Percentiles rank a stretch among this genome's conserved stretches.
Conservation (phyloP, 2,797 vertebrate species). For the Tympanoctomys barrerae region DNA sequence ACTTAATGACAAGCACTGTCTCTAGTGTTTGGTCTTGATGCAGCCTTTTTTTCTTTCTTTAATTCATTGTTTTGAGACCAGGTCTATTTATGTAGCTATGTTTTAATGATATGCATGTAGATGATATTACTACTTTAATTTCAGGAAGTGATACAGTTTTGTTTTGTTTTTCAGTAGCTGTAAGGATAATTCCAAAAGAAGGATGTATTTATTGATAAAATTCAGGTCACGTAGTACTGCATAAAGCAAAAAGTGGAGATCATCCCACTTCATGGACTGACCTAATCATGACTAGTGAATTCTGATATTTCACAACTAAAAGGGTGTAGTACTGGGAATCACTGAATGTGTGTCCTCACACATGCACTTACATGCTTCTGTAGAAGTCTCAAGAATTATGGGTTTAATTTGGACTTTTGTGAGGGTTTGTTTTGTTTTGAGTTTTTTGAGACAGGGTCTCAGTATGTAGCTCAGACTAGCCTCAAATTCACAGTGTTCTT, state of each 20-base stretch:
- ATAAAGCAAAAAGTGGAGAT: background rate
- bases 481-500: background rate
- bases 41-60: background rate
- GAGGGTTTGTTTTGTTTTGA: background rate
- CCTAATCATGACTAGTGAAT: fast-evolving
- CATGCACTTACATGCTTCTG: background rate
- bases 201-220: background rate
- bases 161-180: background rate
- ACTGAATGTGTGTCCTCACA: background rate
- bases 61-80: background rate
- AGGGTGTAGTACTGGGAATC: background rate
- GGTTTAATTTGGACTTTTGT: background rate
- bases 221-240: background rate
- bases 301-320: background rate
- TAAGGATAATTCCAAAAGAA: background rate
- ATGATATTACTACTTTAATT: background rate
- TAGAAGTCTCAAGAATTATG: background rate
- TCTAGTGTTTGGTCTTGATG: background rate
- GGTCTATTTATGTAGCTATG: background rate
- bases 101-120: background rate
- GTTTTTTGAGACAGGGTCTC: background rate
- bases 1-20: background rate
- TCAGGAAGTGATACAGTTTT: background rate
- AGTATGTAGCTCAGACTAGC: background rate
- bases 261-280: no score